A percentile compares a stretch with the other conserved stretches of the same genome.
Conservation (phyloP, 2,797 vertebrate species). For the Gorsachius magnificus region DNA sequence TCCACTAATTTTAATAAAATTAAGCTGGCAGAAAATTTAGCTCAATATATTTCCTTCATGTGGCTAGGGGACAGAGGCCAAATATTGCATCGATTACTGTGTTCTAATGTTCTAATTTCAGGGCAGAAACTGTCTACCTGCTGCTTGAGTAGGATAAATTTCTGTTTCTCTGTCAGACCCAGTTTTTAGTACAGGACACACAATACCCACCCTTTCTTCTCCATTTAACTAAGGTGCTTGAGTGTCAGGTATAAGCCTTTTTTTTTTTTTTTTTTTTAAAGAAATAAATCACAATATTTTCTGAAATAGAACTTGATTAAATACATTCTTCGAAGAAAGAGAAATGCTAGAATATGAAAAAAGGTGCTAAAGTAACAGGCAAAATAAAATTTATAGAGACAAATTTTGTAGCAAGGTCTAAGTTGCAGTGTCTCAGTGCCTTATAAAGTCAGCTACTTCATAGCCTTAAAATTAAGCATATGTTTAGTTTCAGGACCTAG, state of each 20-base stretch:
- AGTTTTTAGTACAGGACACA: background rate
- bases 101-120: conserved; percentile 55
- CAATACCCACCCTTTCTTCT: background rate
- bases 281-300: background rate
- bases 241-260: background rate
- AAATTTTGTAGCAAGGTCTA: background rate
- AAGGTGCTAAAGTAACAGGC: background rate
- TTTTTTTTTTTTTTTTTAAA: background rate
- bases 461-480: background rate
- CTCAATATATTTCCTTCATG: conserved; percentile 51
- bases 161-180: background rate
- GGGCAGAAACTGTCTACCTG: conserved; percentile 12
- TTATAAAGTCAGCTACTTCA: background rate
- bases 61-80: conserved; percentile 30
- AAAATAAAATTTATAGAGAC: background rate
- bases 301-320: background rate
- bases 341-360: conserved; percentile 3
- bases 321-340: background rate
- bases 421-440: background rate
- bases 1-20: conserved; percentile 67
- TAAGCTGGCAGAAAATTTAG: conserved; percentile 46
- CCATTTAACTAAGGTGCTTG: background rate
- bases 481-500: background rate
- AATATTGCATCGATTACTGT: conserved; percentile 27
- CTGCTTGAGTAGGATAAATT: conserved; percentile 15